phyloP scores from a whole-genome alignment of 2,113 vertebrate genomes.

The Plectropomus leopardus region DNA sequence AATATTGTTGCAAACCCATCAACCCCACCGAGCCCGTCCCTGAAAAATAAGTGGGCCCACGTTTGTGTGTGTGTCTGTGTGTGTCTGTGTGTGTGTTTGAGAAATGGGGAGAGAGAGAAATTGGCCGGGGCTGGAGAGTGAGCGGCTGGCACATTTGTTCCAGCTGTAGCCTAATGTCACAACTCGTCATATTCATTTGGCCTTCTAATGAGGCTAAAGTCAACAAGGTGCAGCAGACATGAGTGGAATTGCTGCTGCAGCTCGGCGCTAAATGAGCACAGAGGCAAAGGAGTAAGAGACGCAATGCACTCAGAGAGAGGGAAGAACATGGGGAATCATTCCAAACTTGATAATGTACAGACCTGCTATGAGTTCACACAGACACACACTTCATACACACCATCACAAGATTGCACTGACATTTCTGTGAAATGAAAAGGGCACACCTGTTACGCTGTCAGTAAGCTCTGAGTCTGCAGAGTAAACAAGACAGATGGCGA shows the following conservation, averaged over 20 bases:
- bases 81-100: slow-evolving; percentile 23
- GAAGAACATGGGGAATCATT: slow-evolving; percentile 48
- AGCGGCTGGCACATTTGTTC: slow-evolving; percentile 85
- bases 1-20: slow-evolving; percentile 79
- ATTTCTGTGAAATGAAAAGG: slow-evolving; percentile 66
- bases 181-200: slow-evolving; percentile 87
- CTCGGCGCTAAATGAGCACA: slow-evolving; percentile 46
- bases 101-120: slow-evolving; percentile 52
- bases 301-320: slow-evolving; percentile 15
- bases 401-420: slow-evolving; percentile 27
- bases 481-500: slow-evolving; percentile 50
- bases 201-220: slow-evolving; percentile 84
- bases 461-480: slow-evolving; percentile 23
- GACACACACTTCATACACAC: slow-evolving; percentile 40
- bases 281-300: slow-evolving; percentile 15
- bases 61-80: slow-evolving; percentile 45
- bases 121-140: slow-evolving; percentile 72
- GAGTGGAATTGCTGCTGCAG: slow-evolving; percentile 55
- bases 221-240: slow-evolving; percentile 79
- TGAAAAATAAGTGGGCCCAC: slow-evolving; percentile 45
- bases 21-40: slow-evolving; percentile 55
- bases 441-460: slow-evolving; percentile 62
- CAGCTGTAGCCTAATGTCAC: slow-evolving; percentile 86
- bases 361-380: slow-evolving; percentile 21
- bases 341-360: slow-evolving; percentile 51